Percentiles rank a stretch among this genome's conserved stretches.
These are phyloP conservation scores for Timandra comae DNA, from an alignment of 2,888 invertebrate genomes.

Conservation along the genomic window DNA sequence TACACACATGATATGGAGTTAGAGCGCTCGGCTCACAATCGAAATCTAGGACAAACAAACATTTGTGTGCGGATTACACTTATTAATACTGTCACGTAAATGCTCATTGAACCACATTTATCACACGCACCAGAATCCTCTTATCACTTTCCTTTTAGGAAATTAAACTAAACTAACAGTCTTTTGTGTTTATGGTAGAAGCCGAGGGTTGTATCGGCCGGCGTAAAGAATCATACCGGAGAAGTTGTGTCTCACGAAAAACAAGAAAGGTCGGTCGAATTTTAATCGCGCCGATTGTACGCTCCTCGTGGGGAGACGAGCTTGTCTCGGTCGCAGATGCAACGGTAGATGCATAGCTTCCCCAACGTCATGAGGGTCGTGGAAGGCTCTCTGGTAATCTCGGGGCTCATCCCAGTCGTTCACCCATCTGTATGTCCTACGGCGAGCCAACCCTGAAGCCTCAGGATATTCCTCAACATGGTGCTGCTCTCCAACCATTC, in stretches of 20 bases:
- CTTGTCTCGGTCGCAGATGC: conserved; percentile 83
- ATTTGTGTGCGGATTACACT: conserved; percentile 41
- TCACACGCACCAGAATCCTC: conserved; percentile 63
- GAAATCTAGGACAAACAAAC: conserved; percentile 6
- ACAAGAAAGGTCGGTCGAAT: conserved; percentile 92
- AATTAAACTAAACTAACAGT: conserved; percentile 69
- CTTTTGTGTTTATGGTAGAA: conserved; percentile 80
- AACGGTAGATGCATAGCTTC: conserved; percentile 78
- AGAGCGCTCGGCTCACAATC: conserved; percentile 28
- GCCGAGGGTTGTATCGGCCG: conserved; percentile 90
- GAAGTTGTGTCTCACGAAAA: conserved; percentile 92
- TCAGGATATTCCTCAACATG: conserved; percentile 90
- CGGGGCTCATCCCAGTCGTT: conserved; percentile 73
- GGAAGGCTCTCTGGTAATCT: conserved; percentile 82
- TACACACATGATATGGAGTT: conserved; percentile 53
- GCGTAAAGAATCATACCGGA: conserved; percentile 93
- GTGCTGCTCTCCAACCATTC: conserved; percentile 82
- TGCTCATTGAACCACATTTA: conserved; percentile 59
- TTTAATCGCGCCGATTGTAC: conserved; percentile 82
- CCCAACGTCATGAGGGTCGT: conserved; percentile 78
- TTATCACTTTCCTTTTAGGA: conserved; percentile 71
- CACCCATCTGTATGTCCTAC: conserved; percentile 67
- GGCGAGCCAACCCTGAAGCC: conserved; percentile 62
- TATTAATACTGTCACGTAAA: conserved; percentile 74
- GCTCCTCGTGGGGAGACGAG: conserved; percentile 81